These are phyloP conservation scores for Theocolax elegans DNA, from an alignment of 1,140 invertebrate genomes.

Conservation along the genomic window DNA sequence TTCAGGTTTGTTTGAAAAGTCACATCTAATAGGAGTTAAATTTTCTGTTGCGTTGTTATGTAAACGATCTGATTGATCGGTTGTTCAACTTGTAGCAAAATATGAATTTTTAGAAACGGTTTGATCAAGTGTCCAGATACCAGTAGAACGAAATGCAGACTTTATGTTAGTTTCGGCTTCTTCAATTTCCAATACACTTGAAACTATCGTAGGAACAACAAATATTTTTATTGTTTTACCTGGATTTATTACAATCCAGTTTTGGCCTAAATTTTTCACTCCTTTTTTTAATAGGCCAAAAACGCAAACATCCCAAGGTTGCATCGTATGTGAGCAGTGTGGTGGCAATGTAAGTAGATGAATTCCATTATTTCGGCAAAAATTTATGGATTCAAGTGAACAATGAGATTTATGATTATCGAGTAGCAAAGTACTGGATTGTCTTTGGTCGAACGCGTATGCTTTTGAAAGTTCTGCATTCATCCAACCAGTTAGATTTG, in stretches of 20 bases:
- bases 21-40: no score
- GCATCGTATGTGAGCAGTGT: constrained; percentile 64
- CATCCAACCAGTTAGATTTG: constrained; percentile 32
- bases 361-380: constrained; percentile 51
- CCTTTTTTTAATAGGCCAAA: constrained; percentile 62
- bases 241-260: constrained; percentile 46
- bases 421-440: constrained; percentile 41
- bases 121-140: constrained; percentile 54
- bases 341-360: constrained; percentile 62
- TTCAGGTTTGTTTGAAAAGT: no score
- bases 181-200: constrained; percentile 57
- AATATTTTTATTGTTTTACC: constrained; percentile 66
- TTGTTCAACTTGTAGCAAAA: constrained; percentile 55
- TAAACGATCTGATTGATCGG: constrained; percentile 44
- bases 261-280: constrained; percentile 35
- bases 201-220: constrained; percentile 60
- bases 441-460: constrained; percentile 7
- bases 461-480: constrained; percentile 26
- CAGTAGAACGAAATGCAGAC: constrained; percentile 52
- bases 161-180: constrained; percentile 61
- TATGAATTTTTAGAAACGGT: constrained; percentile 54
- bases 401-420: constrained; percentile 39
- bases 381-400: constrained; percentile 2
- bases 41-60: no score
- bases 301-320: constrained; percentile 66